Evolutionary conservation across 2,113 vertebrate species (phyloP).

Genomic region (Aythya baeri): DNA sequence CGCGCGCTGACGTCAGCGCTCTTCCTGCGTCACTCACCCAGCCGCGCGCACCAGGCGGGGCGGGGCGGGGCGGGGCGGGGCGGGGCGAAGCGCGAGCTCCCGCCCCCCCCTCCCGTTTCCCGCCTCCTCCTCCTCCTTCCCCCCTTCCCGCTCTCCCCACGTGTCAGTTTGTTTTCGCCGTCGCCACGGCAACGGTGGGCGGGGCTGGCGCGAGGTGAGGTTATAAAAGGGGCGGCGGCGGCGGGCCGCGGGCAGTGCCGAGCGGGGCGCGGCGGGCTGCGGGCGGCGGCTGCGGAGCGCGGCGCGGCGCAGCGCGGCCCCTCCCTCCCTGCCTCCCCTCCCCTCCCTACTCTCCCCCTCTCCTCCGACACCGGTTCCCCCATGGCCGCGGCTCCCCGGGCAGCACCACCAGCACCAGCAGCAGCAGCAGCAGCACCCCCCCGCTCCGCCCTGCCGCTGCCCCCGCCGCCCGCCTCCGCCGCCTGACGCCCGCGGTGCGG

Average conservation of each 20-base stretch:
- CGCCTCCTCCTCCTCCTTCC: too few relatives aligned
- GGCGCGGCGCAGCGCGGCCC: not conserved
- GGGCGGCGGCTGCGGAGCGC: not conserved
- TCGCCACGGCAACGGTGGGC: slow-evolving; percentile 34
- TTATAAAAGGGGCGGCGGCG: slow-evolving; percentile 79
- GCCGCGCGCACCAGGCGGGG: too few relatives aligned
- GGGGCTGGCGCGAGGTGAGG: slow-evolving; percentile 61
- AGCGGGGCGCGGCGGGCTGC: slow-evolving; percentile 17
- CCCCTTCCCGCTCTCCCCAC: not conserved
- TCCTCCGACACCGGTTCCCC: not conserved
- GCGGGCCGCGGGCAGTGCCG: slow-evolving; percentile 61
- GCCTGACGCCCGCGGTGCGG: not conserved
- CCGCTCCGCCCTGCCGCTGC: slow-evolving; percentile 42
- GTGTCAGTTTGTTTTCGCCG: slow-evolving; percentile 75
- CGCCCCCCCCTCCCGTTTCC: not conserved
- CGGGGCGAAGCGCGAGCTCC: too few relatives aligned
- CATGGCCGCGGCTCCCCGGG: slow-evolving; percentile 76
- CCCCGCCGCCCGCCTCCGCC: not conserved
- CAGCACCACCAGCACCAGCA: too few relatives aligned
- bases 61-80: not conserved
- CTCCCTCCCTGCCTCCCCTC: not conserved
- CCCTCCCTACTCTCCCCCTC: too few relatives aligned
- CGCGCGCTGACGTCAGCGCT: too few relatives aligned
- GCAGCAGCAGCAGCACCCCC: slow-evolving; percentile 34
- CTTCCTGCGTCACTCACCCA: too few relatives aligned